Base-by-base conservation (phyloP, 2,797 vertebrate genomes). In the Orientallactaga sibirica region DNA sequence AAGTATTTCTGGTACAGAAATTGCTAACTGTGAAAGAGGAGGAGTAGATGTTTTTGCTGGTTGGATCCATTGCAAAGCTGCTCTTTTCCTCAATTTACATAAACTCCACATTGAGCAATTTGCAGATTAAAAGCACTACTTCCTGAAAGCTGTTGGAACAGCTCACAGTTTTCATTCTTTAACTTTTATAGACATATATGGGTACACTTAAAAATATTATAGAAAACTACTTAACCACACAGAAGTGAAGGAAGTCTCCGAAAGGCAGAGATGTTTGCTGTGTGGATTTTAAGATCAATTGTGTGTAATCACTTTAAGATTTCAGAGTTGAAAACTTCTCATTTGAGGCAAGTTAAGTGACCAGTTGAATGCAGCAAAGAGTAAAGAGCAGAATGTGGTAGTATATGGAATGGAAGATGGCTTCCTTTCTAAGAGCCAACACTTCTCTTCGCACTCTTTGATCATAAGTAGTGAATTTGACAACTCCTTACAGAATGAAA, bases 71-170 rank as follows among this genome's bases (percentile, higher is more conserved):
- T 75, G 86, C 94, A 88, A 83, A 92, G 70, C 76, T 88, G 94
- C 92, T 95, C 83, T 96, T 96, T 96, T 95, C 83, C 43, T 81
- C 48, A 58, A 92, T 66, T 94, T 88, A 71, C 76, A 91, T 90
- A 89, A 93, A 37, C 88, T 92, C 86, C 76, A 92, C 80, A 58
- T 33, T 33, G 76, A 96, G 92, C 71, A 86, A 83, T 92, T 94
- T 83, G 76, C 55, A 95, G 83, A 93, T 86, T 83, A 89, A 93
- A 92, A 93, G 86, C 76, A 24, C 88, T 48, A 9, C 1, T 95
- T 96, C 82, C 86, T 81, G 83, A 94, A 93, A 95, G 52, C 88
- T 73, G 90, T 96, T 96, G 95, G 90, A 95, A 93, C 22, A 62
- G 80, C 95, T 88, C 86, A 78, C 80, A 77, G 93, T 93, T 97